phyloP scores from a whole-genome alignment of 1,140 invertebrate species.

The Drosophila ambigua region DNA sequence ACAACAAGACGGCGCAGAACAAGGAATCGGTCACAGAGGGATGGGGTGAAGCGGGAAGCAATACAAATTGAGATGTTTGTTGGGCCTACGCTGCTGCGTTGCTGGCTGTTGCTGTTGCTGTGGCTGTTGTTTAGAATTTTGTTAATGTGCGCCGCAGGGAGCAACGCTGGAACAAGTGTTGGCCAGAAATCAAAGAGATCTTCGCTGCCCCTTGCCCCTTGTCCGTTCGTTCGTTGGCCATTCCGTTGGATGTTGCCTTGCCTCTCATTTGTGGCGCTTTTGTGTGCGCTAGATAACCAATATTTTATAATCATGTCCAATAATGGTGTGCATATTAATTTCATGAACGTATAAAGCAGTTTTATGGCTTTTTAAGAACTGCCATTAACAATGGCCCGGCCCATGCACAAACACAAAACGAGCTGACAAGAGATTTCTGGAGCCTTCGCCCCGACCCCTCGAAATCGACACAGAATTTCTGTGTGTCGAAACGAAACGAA shows the following conservation, averaged over 20 bases:
- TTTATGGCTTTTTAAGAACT: slow-evolving; percentile 81
- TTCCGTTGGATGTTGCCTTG: slow-evolving; percentile 29
- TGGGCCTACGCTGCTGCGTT: slow-evolving; percentile 33
- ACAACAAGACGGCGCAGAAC: slow-evolving; percentile 11
- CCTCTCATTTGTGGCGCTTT: slow-evolving; percentile 62
- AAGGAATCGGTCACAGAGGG: not conserved
- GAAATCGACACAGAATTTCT: too few species aligned
- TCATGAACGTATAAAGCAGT: slow-evolving; percentile 76
- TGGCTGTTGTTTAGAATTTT: slow-evolving; percentile 61
- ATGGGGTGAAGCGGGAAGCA: slow-evolving; percentile 4
- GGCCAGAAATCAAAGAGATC: slow-evolving; percentile 70
- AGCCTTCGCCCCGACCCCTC: slow-evolving; percentile 9
- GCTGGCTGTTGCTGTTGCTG: slow-evolving; percentile 9
- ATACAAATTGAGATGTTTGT: slow-evolving; percentile 78
- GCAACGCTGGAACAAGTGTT: slow-evolving; percentile 52
- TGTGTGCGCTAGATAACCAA: slow-evolving; percentile 74
- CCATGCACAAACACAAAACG: slow-evolving; percentile 74
- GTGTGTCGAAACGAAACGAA: slow-evolving; percentile 13
- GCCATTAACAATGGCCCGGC: slow-evolving; percentile 69
- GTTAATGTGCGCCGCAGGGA: slow-evolving; percentile 71
- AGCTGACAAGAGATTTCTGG: slow-evolving; percentile 53
- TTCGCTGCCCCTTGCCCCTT: too few species aligned
- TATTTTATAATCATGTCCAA: slow-evolving; percentile 81
- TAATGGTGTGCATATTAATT: slow-evolving; percentile 81
- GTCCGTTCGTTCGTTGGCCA: too few species aligned